A percentile compares a stretch with the other conserved stretches of the same genome.
Evolutionary conservation across 2,113 vertebrate species (phyloP).

Genomic region (Malaclemys terrapin): DNA sequence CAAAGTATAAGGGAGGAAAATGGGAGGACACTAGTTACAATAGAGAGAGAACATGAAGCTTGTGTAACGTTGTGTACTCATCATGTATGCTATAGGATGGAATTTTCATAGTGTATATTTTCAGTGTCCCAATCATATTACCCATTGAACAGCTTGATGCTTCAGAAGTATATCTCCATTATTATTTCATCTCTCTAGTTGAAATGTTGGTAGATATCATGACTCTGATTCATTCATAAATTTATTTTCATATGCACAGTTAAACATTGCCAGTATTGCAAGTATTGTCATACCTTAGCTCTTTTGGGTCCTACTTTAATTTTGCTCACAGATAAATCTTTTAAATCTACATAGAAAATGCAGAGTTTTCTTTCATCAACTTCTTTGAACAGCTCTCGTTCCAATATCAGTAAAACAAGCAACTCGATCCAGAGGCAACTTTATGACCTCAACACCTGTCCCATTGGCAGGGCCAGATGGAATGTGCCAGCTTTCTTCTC

Average conservation of each 20-base stretch:
- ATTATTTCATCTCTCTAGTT: neutral
- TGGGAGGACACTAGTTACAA: neutral
- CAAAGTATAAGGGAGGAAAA: neutral
- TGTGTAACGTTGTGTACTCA: neutral
- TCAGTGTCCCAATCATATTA: neutral
- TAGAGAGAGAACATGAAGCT: neutral
- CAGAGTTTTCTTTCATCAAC: neutral
- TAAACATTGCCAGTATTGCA: neutral
- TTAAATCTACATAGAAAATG: neutral
- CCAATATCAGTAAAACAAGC: neutral
- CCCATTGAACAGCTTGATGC: neutral
- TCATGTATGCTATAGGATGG: neutral
- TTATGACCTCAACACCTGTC: neutral
- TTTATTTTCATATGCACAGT: neutral
- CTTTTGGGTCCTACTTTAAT: neutral
- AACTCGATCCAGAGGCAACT: neutral
- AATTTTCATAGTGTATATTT: neutral
- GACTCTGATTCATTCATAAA: neutral
- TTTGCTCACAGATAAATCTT: conserved; percentile 1
- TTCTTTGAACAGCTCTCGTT: neutral
- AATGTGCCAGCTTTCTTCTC: neutral
- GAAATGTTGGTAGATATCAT: neutral
- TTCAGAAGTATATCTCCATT: neutral
- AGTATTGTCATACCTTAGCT: neutral
- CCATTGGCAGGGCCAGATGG: neutral